These are phyloP conservation scores for Drosophila athabasca DNA, from an alignment of 1,140 invertebrate species.

Conservation along the genomic window DNA sequence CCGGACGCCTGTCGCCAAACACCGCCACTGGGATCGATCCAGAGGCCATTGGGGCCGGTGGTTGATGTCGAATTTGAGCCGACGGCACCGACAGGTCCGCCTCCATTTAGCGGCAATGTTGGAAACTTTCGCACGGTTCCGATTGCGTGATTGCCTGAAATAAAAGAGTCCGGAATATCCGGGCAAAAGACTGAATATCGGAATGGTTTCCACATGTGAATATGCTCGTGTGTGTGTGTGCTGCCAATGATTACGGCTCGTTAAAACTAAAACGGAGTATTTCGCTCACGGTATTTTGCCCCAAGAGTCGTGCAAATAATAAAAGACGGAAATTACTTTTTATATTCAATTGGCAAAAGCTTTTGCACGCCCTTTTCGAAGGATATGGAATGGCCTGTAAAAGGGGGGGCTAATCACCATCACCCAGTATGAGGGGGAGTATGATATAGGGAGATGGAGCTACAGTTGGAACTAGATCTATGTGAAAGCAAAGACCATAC, in stretches of 20 bases:
- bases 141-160: conserved; percentile 84
- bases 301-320: conserved; percentile 61
- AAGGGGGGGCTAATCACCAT: no score
- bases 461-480: no score
- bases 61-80: conserved; percentile 56
- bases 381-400: not conserved
- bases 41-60: conserved; percentile 65
- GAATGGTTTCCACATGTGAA: conserved; percentile 33
- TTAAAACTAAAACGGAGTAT: conserved; percentile 59
- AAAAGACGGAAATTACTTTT: conserved; percentile 80
- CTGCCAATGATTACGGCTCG: conserved; percentile 60
- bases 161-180: conserved; percentile 51
- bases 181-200: conserved; percentile 41
- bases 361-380: conserved; percentile 19
- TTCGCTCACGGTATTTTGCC: conserved; percentile 4
- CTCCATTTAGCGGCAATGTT: conserved; percentile 82
- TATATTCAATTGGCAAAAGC: conserved; percentile 74
- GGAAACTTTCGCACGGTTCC: conserved; percentile 84
- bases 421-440: no score
- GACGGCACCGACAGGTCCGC: conserved; percentile 31
- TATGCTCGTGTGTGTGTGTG: conserved; percentile 14
- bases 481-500: no score
- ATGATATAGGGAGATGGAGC: no score
- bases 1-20: conserved; percentile 70
- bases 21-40: conserved; percentile 83